Evolutionary conservation across 2,113 vertebrate genomes (phyloP).

Genomic region (Aphyosemion australe): DNA sequence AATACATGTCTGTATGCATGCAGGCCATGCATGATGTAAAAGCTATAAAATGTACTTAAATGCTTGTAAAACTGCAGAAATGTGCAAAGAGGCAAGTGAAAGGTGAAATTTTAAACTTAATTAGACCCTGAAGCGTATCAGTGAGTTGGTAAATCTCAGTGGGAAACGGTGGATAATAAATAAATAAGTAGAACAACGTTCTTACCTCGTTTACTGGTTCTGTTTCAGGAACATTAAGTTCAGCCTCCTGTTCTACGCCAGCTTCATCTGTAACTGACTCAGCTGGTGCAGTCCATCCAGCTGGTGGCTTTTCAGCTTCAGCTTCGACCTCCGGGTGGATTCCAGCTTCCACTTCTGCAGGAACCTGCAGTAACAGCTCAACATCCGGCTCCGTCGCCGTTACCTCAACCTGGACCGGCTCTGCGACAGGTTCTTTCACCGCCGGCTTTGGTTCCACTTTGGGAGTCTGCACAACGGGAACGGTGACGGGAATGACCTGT

Average conservation of each 20-base stretch:
- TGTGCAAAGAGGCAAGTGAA: not conserved
- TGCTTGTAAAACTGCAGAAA: too few species aligned
- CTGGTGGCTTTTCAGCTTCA: constrained; percentile 18
- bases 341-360: constrained; percentile 8
- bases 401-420: constrained; percentile 24
- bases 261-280: constrained; percentile 21
- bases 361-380: constrained; percentile 22
- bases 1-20: too few species aligned
- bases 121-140: not conserved
- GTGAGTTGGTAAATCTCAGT: not conserved
- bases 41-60: too few species aligned
- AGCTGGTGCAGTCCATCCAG: constrained; percentile 11
- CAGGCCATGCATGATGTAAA: too few species aligned
- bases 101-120: not conserved
- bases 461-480: constrained; percentile 30
- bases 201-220: constrained; percentile 55
- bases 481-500: constrained; percentile 14
- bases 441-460: constrained; percentile 34
- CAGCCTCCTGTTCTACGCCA: constrained; percentile 15
- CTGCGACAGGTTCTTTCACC: constrained; percentile 26
- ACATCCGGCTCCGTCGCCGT: constrained; percentile 14
- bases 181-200: not conserved
- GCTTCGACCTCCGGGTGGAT: constrained; percentile 16
- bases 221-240: constrained; percentile 46
- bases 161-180: too few species aligned